Evolutionary conservation across 2,797 vertebrate genomes (phyloP).

Genomic region (Danio tinwini): DNA sequence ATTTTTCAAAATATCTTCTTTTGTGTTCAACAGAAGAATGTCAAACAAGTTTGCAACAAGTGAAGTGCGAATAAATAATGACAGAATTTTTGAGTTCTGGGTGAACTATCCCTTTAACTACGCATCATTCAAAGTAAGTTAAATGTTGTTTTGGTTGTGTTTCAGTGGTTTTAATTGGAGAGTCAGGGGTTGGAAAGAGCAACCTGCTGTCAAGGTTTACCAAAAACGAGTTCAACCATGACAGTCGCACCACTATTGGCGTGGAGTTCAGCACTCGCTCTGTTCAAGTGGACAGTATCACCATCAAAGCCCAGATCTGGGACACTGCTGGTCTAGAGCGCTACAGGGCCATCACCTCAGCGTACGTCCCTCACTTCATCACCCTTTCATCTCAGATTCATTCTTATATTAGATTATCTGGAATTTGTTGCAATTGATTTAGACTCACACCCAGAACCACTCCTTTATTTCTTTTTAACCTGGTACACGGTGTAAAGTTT

Average conservation of each 20-base stretch:
- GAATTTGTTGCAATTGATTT: neutral
- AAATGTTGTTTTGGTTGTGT: slow-evolving; percentile 9
- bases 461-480: neutral
- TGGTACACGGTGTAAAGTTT: neutral
- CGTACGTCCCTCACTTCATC: slow-evolving; percentile 80
- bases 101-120: no score
- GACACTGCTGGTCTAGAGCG: slow-evolving; percentile 96
- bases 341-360: slow-evolving; percentile 97
- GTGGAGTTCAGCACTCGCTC: slow-evolving; percentile 97
- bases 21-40: no score
- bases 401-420: neutral
- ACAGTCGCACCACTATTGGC: slow-evolving; percentile 97
- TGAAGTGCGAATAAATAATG: no score
- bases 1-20: no score
- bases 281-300: slow-evolving; percentile 89
- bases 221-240: slow-evolving; percentile 94
- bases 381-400: neutral
- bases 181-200: slow-evolving; percentile 97
- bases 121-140: no score
- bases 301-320: slow-evolving; percentile 98
- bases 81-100: no score
- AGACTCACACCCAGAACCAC: slow-evolving; percentile 38
- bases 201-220: slow-evolving; percentile 96
- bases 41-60: no score
- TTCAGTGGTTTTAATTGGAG: slow-evolving; percentile 95